Evolutionary conservation across 2,113 vertebrate species (phyloP).

Genomic region (Brachionichthys hirsutus): DNA sequence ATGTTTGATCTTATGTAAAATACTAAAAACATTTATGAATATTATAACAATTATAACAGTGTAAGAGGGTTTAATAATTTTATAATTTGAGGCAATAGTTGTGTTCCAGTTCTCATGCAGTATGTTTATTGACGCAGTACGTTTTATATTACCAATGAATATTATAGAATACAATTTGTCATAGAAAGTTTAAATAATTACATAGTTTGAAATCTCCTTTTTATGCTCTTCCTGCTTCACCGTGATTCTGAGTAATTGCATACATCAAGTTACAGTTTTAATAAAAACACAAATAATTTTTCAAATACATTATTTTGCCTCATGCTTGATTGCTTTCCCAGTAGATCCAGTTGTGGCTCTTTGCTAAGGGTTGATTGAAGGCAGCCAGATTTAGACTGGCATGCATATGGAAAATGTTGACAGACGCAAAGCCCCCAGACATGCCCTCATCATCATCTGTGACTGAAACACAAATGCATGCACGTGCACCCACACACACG

Average conservation of each 20-base stretch:
- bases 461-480: conserved; percentile 25
- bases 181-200: too few relatives aligned
- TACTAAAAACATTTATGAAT: too few relatives aligned
- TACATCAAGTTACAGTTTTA: background rate
- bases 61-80: too few relatives aligned
- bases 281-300: conserved; percentile 11
- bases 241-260: background rate
- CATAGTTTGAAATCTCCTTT: background rate
- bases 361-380: conserved; percentile 59
- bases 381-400: conserved; percentile 42
- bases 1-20: too few relatives aligned
- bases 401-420: conserved; percentile 65
- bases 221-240: background rate
- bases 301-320: conserved; percentile 34
- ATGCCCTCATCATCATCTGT: conserved; percentile 58
- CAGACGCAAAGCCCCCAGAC: conserved; percentile 64
- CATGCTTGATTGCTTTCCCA: conserved; percentile 44
- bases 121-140: too few relatives aligned
- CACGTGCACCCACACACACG: background rate
- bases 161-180: too few relatives aligned
- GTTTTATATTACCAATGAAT: too few relatives aligned
- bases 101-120: too few relatives aligned
- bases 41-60: too few relatives aligned
- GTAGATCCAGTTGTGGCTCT: conserved; percentile 56
- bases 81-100: too few relatives aligned